phyloP scores from a whole-genome alignment of 1,140 invertebrate species.

The Glossosoma conforme region DNA sequence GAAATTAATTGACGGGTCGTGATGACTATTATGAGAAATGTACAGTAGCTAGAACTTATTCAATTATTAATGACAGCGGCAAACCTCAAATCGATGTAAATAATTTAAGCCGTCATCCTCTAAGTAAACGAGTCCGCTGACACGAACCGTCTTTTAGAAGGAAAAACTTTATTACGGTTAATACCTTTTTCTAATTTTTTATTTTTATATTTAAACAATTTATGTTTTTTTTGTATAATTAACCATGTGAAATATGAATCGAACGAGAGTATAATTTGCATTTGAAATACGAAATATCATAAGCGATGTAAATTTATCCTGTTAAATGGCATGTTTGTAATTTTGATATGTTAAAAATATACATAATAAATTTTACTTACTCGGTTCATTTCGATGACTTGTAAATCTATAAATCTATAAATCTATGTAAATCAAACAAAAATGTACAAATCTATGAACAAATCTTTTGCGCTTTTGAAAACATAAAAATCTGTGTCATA shows the following conservation, averaged over 20 bases:
- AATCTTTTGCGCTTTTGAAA: too few species aligned
- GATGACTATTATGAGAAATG: slow-evolving; percentile 6
- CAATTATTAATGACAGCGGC: slow-evolving; percentile 21
- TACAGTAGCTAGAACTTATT: slow-evolving; percentile 29
- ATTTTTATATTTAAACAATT: background rate
- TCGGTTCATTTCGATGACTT: too few species aligned
- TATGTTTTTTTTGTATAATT: slow-evolving; percentile 11
- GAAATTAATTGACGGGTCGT: slow-evolving; percentile 2
- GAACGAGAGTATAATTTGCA: background rate
- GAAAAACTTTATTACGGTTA: background rate
- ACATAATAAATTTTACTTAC: slow-evolving; percentile 15
- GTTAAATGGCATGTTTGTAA: too few species aligned
- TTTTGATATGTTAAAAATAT: slow-evolving; percentile 9
- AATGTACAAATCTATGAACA: too few species aligned
- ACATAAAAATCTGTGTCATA: slow-evolving; percentile 9
- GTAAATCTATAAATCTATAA: too few species aligned
- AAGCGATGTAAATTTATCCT: too few species aligned
- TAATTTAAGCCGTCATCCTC: slow-evolving; percentile 24
- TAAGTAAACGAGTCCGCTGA: slow-evolving; percentile 9
- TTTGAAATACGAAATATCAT: too few species aligned
- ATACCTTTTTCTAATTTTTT: slow-evolving; percentile 1
- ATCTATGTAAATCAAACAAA: too few species aligned
- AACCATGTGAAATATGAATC: slow-evolving; percentile 14
- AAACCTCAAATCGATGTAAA: slow-evolving; percentile 44
- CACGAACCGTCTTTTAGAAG: background rate